Conservation (phyloP, 2,797 vertebrate species). For the Chloroceryle inda region DNA sequence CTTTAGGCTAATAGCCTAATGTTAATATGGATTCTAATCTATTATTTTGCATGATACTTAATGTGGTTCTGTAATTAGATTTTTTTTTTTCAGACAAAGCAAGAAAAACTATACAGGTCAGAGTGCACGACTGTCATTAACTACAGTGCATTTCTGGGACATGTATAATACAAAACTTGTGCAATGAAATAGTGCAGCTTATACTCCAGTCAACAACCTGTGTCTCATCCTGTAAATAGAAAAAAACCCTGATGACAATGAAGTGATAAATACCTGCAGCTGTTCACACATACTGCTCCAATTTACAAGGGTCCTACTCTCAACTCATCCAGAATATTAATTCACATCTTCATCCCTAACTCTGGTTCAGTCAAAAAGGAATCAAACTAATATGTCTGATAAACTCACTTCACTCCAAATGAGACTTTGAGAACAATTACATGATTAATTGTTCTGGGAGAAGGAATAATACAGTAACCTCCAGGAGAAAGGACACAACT, state of each 20-base stretch:
- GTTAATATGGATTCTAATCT: slow-evolving; percentile 59
- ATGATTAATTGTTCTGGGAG: background rate
- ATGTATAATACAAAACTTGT: background rate
- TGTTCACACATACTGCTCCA: slow-evolving; percentile 38
- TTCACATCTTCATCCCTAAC: background rate
- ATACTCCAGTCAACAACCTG: slow-evolving; percentile 24
- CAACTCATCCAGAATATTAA: slow-evolving; percentile 34
- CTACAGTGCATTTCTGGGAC: slow-evolving; percentile 20
- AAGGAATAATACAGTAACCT: background rate
- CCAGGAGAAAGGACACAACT: background rate
- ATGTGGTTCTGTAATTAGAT: slow-evolving; percentile 47
- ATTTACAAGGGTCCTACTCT: slow-evolving; percentile 27
- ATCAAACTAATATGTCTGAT: background rate
- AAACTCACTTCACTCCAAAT: background rate
- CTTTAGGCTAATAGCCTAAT: slow-evolving; percentile 48
- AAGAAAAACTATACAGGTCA: background rate
- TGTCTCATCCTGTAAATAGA: background rate
- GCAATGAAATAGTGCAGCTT: background rate
- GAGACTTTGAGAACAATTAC: background rate
- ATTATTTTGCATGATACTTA: slow-evolving; percentile 39
- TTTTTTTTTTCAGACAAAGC: background rate
- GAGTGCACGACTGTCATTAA: slow-evolving; percentile 38
- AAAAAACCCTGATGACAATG: background rate
- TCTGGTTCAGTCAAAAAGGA: background rate
- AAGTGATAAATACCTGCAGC: slow-evolving; percentile 53